phyloP scores from a whole-genome alignment of 2,113 vertebrate genomes.

The Calonectris borealis region DNA sequence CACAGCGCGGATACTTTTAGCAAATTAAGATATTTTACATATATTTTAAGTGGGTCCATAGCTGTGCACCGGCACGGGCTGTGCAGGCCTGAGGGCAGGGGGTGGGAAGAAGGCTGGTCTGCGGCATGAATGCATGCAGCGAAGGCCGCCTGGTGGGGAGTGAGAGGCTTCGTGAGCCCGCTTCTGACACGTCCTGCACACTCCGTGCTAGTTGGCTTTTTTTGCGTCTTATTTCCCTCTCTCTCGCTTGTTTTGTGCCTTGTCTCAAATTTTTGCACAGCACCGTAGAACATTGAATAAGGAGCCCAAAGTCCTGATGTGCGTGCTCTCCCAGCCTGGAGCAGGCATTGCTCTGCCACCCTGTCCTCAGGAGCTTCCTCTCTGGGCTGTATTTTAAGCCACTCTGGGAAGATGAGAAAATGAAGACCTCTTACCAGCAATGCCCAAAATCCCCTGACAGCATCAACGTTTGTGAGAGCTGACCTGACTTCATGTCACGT shows the following conservation, averaged over 20 bases:
- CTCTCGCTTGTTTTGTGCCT: accelerated
- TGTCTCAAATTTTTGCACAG: neutral
- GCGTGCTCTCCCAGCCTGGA: neutral
- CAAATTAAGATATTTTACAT: neutral
- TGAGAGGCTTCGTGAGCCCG: neutral
- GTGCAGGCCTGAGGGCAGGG: neutral
- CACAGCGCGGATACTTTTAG: neutral
- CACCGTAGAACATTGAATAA: neutral
- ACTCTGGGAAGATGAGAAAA: neutral
- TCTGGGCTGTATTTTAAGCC: neutral
- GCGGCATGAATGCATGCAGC: neutral
- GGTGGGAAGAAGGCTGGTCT: neutral
- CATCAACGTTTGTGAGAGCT: neutral
- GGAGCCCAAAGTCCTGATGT: neutral
- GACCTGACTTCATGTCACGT: neutral
- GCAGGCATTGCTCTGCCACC: neutral
- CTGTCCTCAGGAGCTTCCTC: neutral
- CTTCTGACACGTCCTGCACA: neutral
- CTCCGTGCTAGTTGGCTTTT: accelerated
- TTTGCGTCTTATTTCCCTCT: neutral
- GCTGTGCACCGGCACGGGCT: neutral
- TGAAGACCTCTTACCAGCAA: neutral
- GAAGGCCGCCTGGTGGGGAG: neutral
- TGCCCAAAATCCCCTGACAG: too few species aligned
- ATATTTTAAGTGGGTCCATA: neutral